Evolutionary conservation across 2,797 vertebrate genomes (phyloP).

Genomic region (Coranthus polyacanthus): DNA sequence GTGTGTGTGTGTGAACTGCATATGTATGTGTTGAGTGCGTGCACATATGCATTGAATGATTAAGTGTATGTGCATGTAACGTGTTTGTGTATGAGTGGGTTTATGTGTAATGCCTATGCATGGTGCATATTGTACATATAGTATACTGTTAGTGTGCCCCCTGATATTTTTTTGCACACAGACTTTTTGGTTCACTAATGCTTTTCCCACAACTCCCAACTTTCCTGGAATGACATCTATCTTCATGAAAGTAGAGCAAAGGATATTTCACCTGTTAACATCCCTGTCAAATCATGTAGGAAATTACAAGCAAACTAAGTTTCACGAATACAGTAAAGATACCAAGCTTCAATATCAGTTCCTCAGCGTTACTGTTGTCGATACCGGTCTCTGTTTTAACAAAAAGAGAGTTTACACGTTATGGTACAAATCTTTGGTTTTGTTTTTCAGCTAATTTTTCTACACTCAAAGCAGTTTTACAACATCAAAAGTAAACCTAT

Average conservation of each 20-base stretch:
- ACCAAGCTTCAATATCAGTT: too few species aligned
- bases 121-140: background rate
- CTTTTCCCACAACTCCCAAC: conserved; percentile 43
- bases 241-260: background rate
- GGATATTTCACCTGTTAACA: conserved; percentile 16
- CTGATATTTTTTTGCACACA: conserved; percentile 38
- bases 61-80: background rate
- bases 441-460: too few species aligned
- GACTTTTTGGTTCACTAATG: conserved; percentile 25
- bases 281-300: background rate
- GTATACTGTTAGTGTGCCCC: too few species aligned
- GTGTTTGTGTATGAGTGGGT: background rate
- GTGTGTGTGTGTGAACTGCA: conserved; percentile 23
- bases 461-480: too few species aligned
- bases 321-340: too few species aligned
- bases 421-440: too few species aligned
- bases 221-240: conserved; percentile 28
- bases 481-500: too few species aligned
- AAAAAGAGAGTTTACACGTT: too few species aligned
- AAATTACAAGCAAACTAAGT: too few species aligned
- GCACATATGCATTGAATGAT: background rate
- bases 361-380: too few species aligned
- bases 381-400: too few species aligned
- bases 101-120: background rate
- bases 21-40: conserved; percentile 13